Evolutionary conservation across 1,140 invertebrate genomes (phyloP).

Genomic region (Pristionchus pacificus): DNA sequence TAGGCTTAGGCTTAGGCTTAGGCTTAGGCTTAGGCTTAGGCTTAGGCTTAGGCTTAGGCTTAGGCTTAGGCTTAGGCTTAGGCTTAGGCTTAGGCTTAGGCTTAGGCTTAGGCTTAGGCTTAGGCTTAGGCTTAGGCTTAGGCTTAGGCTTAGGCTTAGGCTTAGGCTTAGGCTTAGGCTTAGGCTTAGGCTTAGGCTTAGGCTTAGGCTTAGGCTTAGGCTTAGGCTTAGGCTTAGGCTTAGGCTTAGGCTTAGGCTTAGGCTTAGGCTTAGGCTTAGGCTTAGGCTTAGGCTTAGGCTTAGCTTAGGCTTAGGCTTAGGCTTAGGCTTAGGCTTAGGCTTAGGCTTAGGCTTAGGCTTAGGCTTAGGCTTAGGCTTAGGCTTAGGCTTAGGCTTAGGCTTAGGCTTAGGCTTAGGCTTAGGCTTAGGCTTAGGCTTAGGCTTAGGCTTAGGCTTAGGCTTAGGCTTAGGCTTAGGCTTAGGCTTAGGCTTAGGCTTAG

Average conservation of each 20-base stretch:
- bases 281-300: slow-evolving; percentile 15
- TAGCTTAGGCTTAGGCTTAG: slow-evolving; percentile 11
- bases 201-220: slow-evolving; percentile 14
- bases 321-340: slow-evolving; percentile 7
- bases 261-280: slow-evolving; percentile 10
- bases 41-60: slow-evolving; percentile 22
- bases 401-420: slow-evolving; percentile 19
- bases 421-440: slow-evolving; percentile 16
- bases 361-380: slow-evolving; percentile 20
- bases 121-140: slow-evolving; percentile 22
- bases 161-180: slow-evolving; percentile 17
- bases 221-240: slow-evolving; percentile 11
- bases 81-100: slow-evolving; percentile 14
- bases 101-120: slow-evolving; percentile 13
- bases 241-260: slow-evolving; percentile 10
- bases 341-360: slow-evolving; percentile 15
- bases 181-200: slow-evolving; percentile 15
- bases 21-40: slow-evolving; percentile 20
- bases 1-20: slow-evolving; percentile 19
- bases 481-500: slow-evolving; percentile 9
- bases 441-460: slow-evolving; percentile 14
- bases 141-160: slow-evolving; percentile 19
- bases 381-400: slow-evolving; percentile 19
- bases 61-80: slow-evolving; percentile 21
- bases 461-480: slow-evolving; percentile 14